Evolutionary conservation across 2,888 invertebrate genomes (phyloP), one percentile per base, ranked within the genome.

Genomic region (Brenthis hecate): DNA sequence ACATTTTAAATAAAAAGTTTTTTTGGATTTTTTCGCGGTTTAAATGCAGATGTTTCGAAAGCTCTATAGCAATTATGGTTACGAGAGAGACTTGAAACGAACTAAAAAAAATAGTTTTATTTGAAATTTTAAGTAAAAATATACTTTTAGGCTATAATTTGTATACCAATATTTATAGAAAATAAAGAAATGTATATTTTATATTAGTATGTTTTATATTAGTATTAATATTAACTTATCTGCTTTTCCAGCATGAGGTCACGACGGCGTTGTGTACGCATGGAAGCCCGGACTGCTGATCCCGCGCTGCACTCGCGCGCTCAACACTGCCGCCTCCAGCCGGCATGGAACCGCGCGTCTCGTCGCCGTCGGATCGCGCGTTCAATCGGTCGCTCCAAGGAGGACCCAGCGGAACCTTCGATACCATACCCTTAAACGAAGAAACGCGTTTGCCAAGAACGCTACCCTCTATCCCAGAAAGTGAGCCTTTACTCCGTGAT

Each of bases 161-260:
- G 28, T 28, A 28, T 28, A 4, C 4, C 28, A 28, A 28, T 28
- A 28, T 28, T 28, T 28, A 4, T 0, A 28, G 28, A 28, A 28
- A 5, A 28, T 28, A 28, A 28, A 28, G 28, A 4, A 28, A 4
- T 28, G 28, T 28, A 36, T 36, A 36, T 36, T 8, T 51, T 14
- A n/a, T 54, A n/a, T n/a, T n/a, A n/a, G n/a, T n/a, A n/a, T n/a
- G n/a, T n/a, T n/a, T n/a, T 3, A 14, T 13, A n/a, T 13, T 36
- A 11, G 50, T 60, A n/a, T 53, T 47, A 53, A 51, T n/a, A 36
- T n/a, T 19, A 19, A 43, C n/a, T 56, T 60, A n/a, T 65, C 64
- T n/a, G 66, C 78, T 79, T 76, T 90, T 87, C 5, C 89, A 92
- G 92, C 91, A 92, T 92, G 92, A 92, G 89, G 91, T 91, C 91